phyloP scores from a whole-genome alignment of 2,113 vertebrate species.

The Phalacrocorax brasilianus region DNA sequence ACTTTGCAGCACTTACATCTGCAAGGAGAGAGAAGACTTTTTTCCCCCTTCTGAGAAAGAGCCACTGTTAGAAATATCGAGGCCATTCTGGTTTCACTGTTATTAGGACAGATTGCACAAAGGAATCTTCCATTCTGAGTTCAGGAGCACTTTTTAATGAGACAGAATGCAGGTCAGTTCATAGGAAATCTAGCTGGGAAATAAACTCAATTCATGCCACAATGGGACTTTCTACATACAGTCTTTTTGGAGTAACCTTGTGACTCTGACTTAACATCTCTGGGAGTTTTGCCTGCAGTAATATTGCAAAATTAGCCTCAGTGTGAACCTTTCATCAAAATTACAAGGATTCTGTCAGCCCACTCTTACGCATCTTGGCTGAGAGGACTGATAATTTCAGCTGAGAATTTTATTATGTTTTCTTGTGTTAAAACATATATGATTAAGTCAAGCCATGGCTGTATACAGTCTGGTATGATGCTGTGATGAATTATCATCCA shows the following conservation, averaged over 20 bases:
- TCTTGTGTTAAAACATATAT: background rate
- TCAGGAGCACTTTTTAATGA: background rate
- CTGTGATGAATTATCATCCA: background rate
- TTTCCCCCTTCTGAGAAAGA: background rate
- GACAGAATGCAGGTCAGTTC: background rate
- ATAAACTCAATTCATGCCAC: background rate
- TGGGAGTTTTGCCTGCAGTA: background rate
- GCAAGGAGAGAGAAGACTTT: background rate
- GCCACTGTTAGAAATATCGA: background rate
- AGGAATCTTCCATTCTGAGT: background rate
- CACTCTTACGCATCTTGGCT: background rate
- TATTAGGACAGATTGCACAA: background rate
- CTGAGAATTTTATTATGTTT: background rate
- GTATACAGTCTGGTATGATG: background rate
- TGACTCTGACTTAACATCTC: background rate
- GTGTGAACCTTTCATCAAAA: background rate
- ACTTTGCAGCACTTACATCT: conserved; percentile 23
- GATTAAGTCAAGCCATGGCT: background rate
- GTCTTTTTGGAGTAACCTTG: background rate
- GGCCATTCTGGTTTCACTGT: background rate
- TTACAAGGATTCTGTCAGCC: background rate
- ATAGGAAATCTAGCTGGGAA: background rate
- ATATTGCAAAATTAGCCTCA: background rate
- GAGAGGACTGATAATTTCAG: background rate
- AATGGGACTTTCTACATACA: background rate